Base-by-base conservation (phyloP, 1,140 invertebrate genomes). In the Solen grandis region DNA sequence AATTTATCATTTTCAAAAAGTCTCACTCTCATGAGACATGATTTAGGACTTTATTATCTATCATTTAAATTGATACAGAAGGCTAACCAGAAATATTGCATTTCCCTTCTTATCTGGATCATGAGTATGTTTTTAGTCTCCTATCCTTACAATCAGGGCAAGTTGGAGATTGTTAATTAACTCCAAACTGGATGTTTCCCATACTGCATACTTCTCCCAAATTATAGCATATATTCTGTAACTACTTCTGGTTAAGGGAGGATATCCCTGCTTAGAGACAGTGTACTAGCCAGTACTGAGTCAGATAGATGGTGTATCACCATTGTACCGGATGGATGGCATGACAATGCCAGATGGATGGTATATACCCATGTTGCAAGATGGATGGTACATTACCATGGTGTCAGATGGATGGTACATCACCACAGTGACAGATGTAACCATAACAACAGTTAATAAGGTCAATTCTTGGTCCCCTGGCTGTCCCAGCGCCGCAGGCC, bases 401-500 rank as follows among this genome's bases (percentile, higher is more conserved):
- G 19, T 25, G 19, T 54, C 25, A n/a, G 1, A 54, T n/a, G 5
- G 25, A 54, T 54, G 50, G 19, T 19, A 19, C 50, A 54, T 54
- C 4, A 54, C 19, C 50, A n/a, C 4, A 25, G 19, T 25, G 19
- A 54, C 0, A 25, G 25, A 54, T 60, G 57, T 0, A 5, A 22
- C 22, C 22, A 29, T 25, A 29, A 16, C 22, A 25, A 29, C 22
- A n/a, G 25, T 10, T 19, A 54, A 54, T 54, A 25, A 25, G 29
- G 29, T 60, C 22, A 25, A 3, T 33, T 5, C 13, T 3, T 60
- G 57, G 57, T 16, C 16, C 29, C 19, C 16, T 57, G 55, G 25
- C 8, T 57, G 25, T 72, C 68, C 87, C 85, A 88, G 8, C 80
- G 75, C n/a, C 72, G 66, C 2, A 88, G 54, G 27, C 35, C 68